Base-by-base conservation (phyloP, 2,888 invertebrate genomes). In the Oeneis ivallda region DNA sequence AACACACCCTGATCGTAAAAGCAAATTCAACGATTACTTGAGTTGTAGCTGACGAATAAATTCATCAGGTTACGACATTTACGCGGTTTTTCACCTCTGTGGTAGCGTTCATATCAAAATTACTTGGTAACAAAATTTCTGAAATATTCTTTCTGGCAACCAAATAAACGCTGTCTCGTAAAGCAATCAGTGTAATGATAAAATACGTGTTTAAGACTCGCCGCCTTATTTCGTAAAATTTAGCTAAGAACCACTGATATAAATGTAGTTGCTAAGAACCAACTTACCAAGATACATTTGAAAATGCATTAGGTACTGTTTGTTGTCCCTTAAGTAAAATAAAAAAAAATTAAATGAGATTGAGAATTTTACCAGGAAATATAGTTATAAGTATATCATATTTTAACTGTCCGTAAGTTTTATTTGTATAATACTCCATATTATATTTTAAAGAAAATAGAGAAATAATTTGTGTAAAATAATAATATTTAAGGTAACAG, bases 1-100 rank as follows among this genome's bases (percentile, higher is more conserved):
- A 64, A 67, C 65, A 69, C 69, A 68, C 74, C 75, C 68, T 68
- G 68, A 65, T 76, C 76, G 74, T 76, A 76, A 76, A 76, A 65
- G 70, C 70, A 68, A 73, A 73, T 75, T 67, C 67, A 67, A 71
- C 68, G 72, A 74, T 75, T 75, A 74, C 69, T 72, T 57, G 70
- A 72, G 66, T 71, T 68, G 69, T 70, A 71, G 67, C 65, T 72
- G 76, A 72, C 72, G 68, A 71, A 76, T 76, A 76, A 74, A 76
- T 74, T 72, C 72, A 60, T 68, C 69, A 69, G 69, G 70, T 71
- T 71, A 71, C 66, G 73, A 73, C 72, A 63, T 69, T 67, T 70
- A 70, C 68, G 66, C 61, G 68, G 65, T 62, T 70, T 67, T 70
- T 67, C 65, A 71, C 68, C 67, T 68, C 62, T 43, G 61, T 65